A percentile compares a stretch with the other conserved stretches of the same genome.
phyloP scores from a whole-genome alignment of 1,140 invertebrate species.

The Holotrichia oblita region DNA sequence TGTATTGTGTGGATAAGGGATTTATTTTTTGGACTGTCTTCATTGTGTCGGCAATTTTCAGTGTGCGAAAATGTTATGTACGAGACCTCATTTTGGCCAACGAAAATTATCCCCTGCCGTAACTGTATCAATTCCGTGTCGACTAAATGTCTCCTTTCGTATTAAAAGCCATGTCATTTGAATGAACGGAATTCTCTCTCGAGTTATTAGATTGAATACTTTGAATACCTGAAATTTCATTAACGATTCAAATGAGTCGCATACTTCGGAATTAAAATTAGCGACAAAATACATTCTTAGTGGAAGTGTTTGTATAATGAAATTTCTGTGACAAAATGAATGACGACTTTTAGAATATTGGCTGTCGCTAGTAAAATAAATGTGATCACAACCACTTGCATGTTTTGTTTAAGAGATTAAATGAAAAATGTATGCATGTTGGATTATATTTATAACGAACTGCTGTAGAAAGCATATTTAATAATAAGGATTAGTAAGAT shows the following conservation, averaged over 20 bases:
- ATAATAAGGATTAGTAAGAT: too few species aligned
- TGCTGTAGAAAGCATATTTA: too few species aligned
- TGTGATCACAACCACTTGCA: too few species aligned
- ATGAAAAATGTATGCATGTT: too few species aligned
- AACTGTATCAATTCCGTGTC: neutral
- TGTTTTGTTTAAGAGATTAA: too few species aligned
- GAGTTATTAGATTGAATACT: neutral
- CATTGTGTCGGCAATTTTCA: neutral
- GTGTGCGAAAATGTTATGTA: neutral
- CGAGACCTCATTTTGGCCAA: neutral
- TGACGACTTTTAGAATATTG: neutral
- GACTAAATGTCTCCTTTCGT: neutral
- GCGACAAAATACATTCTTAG: neutral
- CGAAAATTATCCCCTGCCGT: neutral
- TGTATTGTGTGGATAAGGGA: neutral
- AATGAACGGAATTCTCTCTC: neutral
- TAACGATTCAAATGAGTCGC: neutral
- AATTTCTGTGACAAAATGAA: neutral
- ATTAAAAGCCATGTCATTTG: neutral
- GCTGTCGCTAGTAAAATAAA: too few species aligned
- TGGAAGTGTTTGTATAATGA: neutral
- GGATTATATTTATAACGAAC: too few species aligned
- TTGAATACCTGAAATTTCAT: slow-evolving; percentile 16
- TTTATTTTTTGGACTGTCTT: neutral
- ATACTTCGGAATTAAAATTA: neutral